Evolutionary conservation across 2,797 vertebrate species (phyloP).

Genomic region (Spinus olivaceus): DNA sequence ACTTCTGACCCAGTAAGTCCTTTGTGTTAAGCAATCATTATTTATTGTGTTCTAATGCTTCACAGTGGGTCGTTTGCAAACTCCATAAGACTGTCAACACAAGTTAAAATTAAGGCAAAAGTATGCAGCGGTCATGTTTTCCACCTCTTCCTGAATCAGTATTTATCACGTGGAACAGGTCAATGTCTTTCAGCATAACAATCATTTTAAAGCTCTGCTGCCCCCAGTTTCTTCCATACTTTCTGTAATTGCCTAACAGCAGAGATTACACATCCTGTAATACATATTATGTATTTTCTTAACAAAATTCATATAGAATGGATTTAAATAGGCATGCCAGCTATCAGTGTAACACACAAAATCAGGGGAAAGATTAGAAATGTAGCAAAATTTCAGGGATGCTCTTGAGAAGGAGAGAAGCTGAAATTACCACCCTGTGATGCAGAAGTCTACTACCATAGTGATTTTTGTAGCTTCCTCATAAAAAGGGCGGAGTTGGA

Average conservation of each 20-base stretch:
- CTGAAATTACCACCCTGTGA: background rate
- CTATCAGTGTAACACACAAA: background rate
- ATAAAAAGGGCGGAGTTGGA: background rate
- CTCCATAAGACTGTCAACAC: rapidly evolving
- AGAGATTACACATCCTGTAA: background rate
- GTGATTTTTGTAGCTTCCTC: background rate
- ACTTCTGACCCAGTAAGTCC: background rate
- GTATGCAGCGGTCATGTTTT: background rate
- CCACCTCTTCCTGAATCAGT: background rate
- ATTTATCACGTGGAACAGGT: background rate
- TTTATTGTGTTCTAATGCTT: background rate
- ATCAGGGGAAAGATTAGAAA: background rate
- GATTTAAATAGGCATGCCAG: background rate
- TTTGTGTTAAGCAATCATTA: background rate
- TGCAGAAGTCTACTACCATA: background rate
- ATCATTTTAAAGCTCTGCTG: background rate
- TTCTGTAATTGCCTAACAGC: background rate
- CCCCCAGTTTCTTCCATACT: background rate
- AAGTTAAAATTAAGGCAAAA: background rate
- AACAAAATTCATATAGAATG: background rate
- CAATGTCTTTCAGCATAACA: background rate
- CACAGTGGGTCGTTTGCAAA: background rate
- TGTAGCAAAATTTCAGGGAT: background rate
- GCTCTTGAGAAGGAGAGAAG: background rate
- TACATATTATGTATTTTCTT: background rate